phyloP scores from a whole-genome alignment of 64 coral and sea anemone genomes.

The Hydrozoanthus tunicans region DNA sequence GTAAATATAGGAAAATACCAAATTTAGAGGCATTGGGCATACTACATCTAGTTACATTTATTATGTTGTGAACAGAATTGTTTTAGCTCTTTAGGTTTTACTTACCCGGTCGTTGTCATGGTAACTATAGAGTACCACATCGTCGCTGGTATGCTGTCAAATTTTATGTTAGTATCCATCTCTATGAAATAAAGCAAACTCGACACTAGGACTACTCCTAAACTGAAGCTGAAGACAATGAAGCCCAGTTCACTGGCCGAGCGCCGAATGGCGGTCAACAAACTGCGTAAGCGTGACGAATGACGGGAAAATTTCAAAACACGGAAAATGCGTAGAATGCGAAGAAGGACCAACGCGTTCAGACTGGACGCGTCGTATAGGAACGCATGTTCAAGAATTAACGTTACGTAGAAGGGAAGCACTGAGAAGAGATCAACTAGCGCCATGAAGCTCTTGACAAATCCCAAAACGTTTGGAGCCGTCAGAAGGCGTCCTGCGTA shows the following conservation, averaged over 20 bases:
- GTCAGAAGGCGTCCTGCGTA: constrained; percentile 71
- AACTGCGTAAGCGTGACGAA: constrained; percentile 74
- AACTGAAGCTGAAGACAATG: constrained; percentile 86
- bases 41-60: too few relatives aligned
- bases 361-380: constrained; percentile 67
- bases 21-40: too few relatives aligned
- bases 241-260: constrained; percentile 94
- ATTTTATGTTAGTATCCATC: constrained; percentile 33
- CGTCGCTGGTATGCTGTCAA: constrained; percentile 88
- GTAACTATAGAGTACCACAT: constrained; percentile 97
- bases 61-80: too few relatives aligned
- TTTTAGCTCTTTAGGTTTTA: not conserved
- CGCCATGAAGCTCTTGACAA: constrained; percentile 83
- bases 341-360: constrained; percentile 73
- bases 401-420: constrained; percentile 74
- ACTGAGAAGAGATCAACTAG: constrained; percentile 82
- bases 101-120: constrained; percentile 97
- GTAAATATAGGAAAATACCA: too few relatives aligned
- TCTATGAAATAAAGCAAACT: constrained; percentile 84
- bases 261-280: constrained; percentile 85
- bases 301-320: constrained; percentile 94
- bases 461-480: constrained; percentile 62
- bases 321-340: constrained; percentile 82
- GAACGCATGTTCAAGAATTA: constrained; percentile 56
- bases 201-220: constrained; percentile 84